Evolutionary conservation across 1,140 invertebrate species (phyloP), one percentile per base, ranked within the genome.

Genomic region (Temnothorax curvispinosus): DNA sequence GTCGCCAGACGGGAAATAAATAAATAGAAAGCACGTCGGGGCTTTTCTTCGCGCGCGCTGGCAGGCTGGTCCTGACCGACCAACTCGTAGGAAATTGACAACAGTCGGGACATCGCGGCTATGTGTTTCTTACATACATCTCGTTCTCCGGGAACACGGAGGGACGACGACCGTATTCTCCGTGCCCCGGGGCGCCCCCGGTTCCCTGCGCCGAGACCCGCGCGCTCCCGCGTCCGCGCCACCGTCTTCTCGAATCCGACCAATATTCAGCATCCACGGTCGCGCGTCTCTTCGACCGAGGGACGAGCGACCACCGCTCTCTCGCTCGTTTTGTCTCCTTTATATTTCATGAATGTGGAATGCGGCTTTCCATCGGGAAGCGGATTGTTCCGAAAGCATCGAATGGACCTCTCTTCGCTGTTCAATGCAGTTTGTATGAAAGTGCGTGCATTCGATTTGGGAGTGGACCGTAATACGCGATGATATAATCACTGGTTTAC

Each of bases 121-220:
- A 72, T 67, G 76, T 69, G 87, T 69, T 90, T 90, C 85, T 88
- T 88, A 88, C 90, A 85, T 91, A 90, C 78, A 87, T 91, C 85
- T 90, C 27, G 84, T 50, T 58, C 50, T 50, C 67, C 7, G 44
- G 44, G 18, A 60, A 74, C 13, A 74, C 41, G 38, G 18, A 71
- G 44, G 67, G 67, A 81, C 38, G 50, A 81, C 38, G 64, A 64
- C 21, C 54, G 41, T 67, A 32, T 67, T 35, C 60, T 21, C 62
- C 62, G 75, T 86, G 44, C 52, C 76, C 50, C 41, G 18, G 38
- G 52, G 21, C 27, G 41, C 27, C 44, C 18, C 18, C 18, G 56
- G 9, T 64, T 65, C 27, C 32, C 58, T 38, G 75, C 44, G 27
- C 5, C 35, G 47, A 56, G 56, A 62, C 27, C 27, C 32, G 62